Evolutionary conservation across 2,888 invertebrate genomes (phyloP).

Genomic region (Caenorhabditis imperialis): DNA sequence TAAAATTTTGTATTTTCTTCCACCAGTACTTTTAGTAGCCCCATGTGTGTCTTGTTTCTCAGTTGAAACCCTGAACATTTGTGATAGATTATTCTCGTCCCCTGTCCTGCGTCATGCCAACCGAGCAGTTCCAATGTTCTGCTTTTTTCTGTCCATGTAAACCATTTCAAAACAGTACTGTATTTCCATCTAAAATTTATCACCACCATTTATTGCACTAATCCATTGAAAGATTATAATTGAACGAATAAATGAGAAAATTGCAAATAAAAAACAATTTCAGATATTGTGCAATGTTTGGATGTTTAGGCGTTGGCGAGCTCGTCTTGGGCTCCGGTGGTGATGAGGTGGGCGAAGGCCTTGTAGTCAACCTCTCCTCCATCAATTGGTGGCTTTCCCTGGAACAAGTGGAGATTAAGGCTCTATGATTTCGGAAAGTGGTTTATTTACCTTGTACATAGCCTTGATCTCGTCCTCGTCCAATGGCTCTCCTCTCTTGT

Average conservation of each 20-base stretch:
- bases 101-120: background rate
- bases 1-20: too few species aligned
- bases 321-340: slow-evolving; percentile 80
- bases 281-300: slow-evolving; percentile 36
- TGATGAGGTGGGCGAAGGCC: slow-evolving; percentile 80
- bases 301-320: slow-evolving; percentile 68
- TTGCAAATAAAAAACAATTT: slow-evolving; percentile 28
- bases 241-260: slow-evolving; percentile 50
- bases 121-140: too few species aligned
- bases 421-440: too few species aligned
- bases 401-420: slow-evolving; percentile 4
- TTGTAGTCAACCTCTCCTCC: slow-evolving; percentile 81
- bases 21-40: too few species aligned
- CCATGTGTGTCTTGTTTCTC: too few species aligned
- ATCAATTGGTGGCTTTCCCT: slow-evolving; percentile 79
- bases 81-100: background rate
- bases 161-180: background rate
- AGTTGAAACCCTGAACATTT: too few species aligned
- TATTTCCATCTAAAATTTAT: slow-evolving; percentile 39
- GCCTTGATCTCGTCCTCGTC: slow-evolving; percentile 76
- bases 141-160: background rate
- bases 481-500: slow-evolving; percentile 78
- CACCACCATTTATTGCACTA: slow-evolving; percentile 61
- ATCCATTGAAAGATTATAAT: slow-evolving; percentile 57
- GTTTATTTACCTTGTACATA: slow-evolving; percentile 72